Evolutionary conservation across 2,113 vertebrate species (phyloP).

Genomic region (Gavialis gangeticus): DNA sequence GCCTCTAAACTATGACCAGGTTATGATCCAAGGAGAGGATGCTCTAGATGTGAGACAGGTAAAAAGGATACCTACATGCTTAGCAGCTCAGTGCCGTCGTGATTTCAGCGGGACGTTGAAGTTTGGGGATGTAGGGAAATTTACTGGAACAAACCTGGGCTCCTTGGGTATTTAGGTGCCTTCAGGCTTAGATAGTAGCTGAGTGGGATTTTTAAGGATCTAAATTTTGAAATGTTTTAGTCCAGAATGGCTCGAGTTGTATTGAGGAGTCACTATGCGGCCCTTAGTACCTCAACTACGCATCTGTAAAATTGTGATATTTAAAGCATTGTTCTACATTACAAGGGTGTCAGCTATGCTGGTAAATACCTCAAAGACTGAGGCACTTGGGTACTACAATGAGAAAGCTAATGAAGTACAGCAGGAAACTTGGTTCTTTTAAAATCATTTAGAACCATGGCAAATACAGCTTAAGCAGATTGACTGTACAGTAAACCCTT

Average conservation of each 20-base stretch:
- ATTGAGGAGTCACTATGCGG: too few relatives aligned
- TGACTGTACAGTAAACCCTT: background rate
- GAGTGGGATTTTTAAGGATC: background rate
- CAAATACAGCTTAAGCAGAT: background rate
- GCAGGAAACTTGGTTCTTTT: background rate
- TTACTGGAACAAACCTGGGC: background rate
- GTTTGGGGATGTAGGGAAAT: background rate
- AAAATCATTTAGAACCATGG: background rate
- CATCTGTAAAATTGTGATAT: too few relatives aligned
- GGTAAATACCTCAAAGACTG: background rate
- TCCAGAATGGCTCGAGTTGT: background rate
- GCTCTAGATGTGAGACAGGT: too few relatives aligned
- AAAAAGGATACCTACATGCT: too few relatives aligned
- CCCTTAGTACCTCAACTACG: too few relatives aligned
- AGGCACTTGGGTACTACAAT: background rate
- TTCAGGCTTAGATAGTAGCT: background rate
- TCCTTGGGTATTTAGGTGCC: background rate
- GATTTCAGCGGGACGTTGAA: background rate
- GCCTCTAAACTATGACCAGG: too few relatives aligned
- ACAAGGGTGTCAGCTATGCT: accelerated
- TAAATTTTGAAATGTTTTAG: background rate
- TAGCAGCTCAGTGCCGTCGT: too few relatives aligned
- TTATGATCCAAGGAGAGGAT: too few relatives aligned
- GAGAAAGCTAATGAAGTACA: background rate
- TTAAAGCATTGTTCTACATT: too few relatives aligned